These are phyloP conservation scores for Diogma glabrata DNA, from an alignment of 2,888 invertebrate species.

Conservation along the genomic window DNA sequence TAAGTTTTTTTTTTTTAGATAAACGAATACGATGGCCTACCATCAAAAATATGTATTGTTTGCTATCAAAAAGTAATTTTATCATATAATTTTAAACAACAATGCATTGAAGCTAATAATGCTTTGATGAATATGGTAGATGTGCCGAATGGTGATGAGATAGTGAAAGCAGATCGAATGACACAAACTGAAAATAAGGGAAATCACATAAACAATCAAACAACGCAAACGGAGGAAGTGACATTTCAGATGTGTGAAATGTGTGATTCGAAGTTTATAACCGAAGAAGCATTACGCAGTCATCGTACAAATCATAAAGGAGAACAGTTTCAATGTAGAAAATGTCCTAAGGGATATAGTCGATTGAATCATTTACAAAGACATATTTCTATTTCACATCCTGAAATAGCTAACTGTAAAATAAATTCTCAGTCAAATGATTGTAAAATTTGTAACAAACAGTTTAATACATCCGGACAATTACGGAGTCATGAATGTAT, in stretches of 20 bases:
- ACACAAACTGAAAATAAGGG: neutral
- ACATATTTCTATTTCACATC: conserved; percentile 29
- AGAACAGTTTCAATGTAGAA: conserved; percentile 28
- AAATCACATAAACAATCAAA: no score
- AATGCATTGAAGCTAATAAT: conserved; percentile 31
- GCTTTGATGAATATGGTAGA: conserved; percentile 14
- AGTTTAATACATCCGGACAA: no score
- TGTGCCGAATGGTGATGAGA: neutral
- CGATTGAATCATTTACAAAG: conserved; percentile 36
- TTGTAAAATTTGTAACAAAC: conserved; percentile 33
- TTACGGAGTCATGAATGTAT: no score
- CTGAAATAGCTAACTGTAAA: conserved; percentile 17
- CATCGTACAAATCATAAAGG: conserved; percentile 20
- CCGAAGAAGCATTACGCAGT: conserved; percentile 21
- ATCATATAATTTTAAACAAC: conserved; percentile 31
- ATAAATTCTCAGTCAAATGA: neutral
- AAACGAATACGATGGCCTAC: conserved; percentile 33
- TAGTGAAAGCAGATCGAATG: neutral
- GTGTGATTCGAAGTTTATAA: conserved; percentile 29
- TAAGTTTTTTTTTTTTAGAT: conserved; percentile 30
- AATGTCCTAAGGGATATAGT: conserved; percentile 37
- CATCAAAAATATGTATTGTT: conserved; percentile 30
- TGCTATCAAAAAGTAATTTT: conserved; percentile 28
- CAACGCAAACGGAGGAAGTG: conserved; percentile 30
- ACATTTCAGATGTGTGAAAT: conserved; percentile 29